phyloP scores from a whole-genome alignment of 1,140 invertebrate species.

The Delia radicum region DNA sequence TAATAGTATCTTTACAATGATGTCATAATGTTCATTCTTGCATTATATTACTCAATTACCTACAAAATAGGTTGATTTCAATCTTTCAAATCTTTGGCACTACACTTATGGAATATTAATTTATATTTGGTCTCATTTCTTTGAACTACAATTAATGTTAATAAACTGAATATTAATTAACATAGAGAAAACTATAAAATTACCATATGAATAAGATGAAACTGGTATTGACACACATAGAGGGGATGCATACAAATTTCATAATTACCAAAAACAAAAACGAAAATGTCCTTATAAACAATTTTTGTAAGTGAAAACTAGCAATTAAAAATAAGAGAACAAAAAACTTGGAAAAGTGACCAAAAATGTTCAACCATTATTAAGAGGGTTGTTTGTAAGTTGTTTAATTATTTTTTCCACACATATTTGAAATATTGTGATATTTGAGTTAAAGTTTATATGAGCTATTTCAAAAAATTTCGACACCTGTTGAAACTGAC shows the following conservation, averaged over 20 bases:
- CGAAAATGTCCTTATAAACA: not conserved
- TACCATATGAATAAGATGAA: not conserved
- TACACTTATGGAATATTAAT: constrained; percentile 14
- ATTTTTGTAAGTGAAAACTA: not conserved
- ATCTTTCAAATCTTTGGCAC: not conserved
- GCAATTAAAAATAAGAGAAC: not conserved
- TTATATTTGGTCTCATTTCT: not conserved
- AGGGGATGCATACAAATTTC: constrained; percentile 9
- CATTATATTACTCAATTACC: not conserved
- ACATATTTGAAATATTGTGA: not conserved
- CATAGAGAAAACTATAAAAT: constrained; percentile 6
- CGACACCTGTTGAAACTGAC: too few species aligned
- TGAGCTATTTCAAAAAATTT: too few species aligned
- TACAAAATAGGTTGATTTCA: not conserved
- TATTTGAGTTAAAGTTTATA: not conserved
- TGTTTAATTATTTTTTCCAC: not conserved
- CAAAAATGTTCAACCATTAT: not conserved
- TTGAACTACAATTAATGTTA: constrained; percentile 8
- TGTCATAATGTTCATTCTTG: not conserved
- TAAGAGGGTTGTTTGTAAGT: not conserved
- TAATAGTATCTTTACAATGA: not conserved
- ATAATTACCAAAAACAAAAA: not conserved
- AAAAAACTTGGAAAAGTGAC: not conserved
- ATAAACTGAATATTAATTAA: constrained; percentile 13
- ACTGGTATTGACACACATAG: not conserved